Evolutionary conservation across 2,113 vertebrate genomes (phyloP).

Genomic region (Campylomormyrus numenius): DNA sequence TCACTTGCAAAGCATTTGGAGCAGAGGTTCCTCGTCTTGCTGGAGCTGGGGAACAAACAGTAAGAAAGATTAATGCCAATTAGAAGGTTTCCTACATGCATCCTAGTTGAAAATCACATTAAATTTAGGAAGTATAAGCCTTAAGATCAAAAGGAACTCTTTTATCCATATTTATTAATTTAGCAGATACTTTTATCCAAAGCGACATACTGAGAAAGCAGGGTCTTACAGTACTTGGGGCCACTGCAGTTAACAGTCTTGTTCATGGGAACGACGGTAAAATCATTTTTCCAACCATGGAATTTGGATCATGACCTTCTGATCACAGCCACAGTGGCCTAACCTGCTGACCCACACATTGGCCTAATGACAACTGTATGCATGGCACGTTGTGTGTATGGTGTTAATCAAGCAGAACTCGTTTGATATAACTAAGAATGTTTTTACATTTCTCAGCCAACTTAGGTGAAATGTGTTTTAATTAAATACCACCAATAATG

Average conservation of each 20-base stretch:
- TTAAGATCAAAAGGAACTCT: background rate
- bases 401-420: background rate
- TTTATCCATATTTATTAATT: background rate
- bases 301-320: background rate
- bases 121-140: background rate
- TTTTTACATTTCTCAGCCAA: background rate
- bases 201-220: background rate
- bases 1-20: constrained; percentile 66
- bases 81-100: background rate
- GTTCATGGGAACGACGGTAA: background rate
- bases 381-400: background rate
- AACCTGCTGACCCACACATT: background rate
- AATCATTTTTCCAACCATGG: background rate
- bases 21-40: constrained; percentile 40
- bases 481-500: background rate
- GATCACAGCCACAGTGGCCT: background rate
- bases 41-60: constrained; percentile 71
- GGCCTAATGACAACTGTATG: background rate
- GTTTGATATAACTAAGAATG: background rate
- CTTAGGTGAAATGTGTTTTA: background rate
- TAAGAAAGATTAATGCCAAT: background rate
- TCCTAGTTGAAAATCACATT: background rate
- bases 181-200: background rate
- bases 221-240: background rate
- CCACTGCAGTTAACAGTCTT: background rate